phyloP scores from a whole-genome alignment of 2,797 vertebrate genomes.

The Pygocentrus nattereri region DNA sequence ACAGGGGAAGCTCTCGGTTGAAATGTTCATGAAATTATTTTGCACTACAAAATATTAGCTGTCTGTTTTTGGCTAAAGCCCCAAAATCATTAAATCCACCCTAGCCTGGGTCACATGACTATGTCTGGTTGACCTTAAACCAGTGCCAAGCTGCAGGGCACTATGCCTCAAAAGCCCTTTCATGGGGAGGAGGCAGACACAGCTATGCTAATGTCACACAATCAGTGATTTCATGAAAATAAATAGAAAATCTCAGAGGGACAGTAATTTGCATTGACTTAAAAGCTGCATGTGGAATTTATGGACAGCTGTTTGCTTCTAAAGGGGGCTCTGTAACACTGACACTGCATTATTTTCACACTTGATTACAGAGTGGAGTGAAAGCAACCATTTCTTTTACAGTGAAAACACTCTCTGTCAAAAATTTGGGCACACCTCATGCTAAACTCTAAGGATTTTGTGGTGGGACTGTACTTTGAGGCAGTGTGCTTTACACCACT shows the following conservation, averaged over 20 bases:
- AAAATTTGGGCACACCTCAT: background rate
- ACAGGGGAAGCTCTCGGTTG: background rate
- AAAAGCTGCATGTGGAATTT: background rate
- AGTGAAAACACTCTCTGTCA: background rate
- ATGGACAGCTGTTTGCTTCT: background rate
- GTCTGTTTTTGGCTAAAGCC: background rate
- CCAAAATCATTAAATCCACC: background rate
- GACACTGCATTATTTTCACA: background rate
- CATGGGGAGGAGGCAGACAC: constrained; percentile 1
- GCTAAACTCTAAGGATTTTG: no score
- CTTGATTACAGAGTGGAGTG: background rate
- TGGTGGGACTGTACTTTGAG: no score
- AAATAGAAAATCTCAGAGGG: background rate
- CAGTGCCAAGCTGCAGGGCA: constrained; percentile 13
- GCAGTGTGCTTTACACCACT: no score
- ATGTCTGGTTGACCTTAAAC: constrained; percentile 45
- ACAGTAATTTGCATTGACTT: background rate
- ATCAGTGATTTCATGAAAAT: constrained; percentile 10
- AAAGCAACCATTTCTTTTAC: background rate
- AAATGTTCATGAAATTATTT: background rate
- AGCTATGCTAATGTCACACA: constrained; percentile 32
- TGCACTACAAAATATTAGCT: background rate
- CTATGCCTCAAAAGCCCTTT: background rate
- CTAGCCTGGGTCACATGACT: background rate
- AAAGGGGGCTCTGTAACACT: background rate